Base-by-base conservation (phyloP, 2,797 vertebrate genomes). In the Coregonus sp. region DNA sequence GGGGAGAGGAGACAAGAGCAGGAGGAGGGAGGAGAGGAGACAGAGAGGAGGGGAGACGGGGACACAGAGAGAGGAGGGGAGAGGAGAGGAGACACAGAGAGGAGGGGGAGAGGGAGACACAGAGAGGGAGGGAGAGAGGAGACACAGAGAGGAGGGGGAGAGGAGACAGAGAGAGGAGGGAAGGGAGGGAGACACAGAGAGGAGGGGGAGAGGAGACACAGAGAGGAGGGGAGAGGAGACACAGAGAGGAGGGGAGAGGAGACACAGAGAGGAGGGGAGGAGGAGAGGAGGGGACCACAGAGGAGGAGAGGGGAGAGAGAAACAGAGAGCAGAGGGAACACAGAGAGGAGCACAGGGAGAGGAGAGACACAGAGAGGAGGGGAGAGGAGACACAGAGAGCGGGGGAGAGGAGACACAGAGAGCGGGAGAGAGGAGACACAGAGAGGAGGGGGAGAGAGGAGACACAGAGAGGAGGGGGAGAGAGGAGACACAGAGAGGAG, bases 281-380 rank as follows among this genome's bases (percentile, higher is more conserved):
- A 25, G 25, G 25, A 25, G 25, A 25, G 25, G 1, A 25, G 25
- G 1, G 1, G 25, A 1, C n/a, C n/a, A n/a, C n/a, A 25, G 25
- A 25, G 25, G 1, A 25, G 25, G n/a, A n/a, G 25, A 25, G 25
- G 25, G 25, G 25, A 25, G 25, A 25, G 25, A 25, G 25, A 25
- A 1, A 25, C 25, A 25, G 25, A 25, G 25, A 25, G 25, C n/a
- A 25, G 25, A 25, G 25, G 1, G 1, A 1, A 25, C 25, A 25
- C 25, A 25, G 25, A 25, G 25, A 25, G 25, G 25, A 25, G 25
- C n/a, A n/a, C n/a, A n/a, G 25, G 25, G 71, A 52, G 56, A 72
- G 74, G 31, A 82, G 31, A 82, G 61, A 77, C 78, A 78, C 66
- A 80, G 29, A 71, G 75, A 75, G 12, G 69, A 40, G 40, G 63